Conservation (phyloP, 2,113 vertebrate species). For the Laterallus jamaicensis region DNA sequence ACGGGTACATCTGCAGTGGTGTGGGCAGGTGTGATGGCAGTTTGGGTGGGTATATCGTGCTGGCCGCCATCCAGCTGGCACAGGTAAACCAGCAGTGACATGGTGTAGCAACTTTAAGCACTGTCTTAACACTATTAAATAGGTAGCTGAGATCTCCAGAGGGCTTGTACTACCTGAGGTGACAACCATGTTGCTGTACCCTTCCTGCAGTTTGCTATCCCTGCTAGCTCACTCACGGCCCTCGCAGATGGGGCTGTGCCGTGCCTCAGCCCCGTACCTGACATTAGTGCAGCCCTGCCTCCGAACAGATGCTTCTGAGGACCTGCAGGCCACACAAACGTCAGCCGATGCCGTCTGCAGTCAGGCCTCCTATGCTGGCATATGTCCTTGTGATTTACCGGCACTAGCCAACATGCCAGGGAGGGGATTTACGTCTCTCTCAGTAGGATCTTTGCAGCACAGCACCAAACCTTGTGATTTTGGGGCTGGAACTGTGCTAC, state of each 20-base stretch:
- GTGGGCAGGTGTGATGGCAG: constrained; percentile 38
- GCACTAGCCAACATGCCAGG: fast-evolving
- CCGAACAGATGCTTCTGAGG: constrained; percentile 3
- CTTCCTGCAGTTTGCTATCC: constrained; percentile 3
- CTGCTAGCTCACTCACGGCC: neutral
- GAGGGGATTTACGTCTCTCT: neutral
- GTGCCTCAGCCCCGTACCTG: neutral
- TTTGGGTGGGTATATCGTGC: neutral
- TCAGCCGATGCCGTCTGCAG: neutral
- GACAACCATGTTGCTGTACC: neutral
- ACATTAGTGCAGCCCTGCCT: neutral
- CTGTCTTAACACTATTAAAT: constrained; percentile 43
- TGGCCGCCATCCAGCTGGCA: constrained; percentile 52
- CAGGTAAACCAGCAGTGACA: constrained; percentile 42
- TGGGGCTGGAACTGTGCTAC: neutral
- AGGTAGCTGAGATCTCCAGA: neutral
- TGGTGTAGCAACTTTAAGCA: neutral
- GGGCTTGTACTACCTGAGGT: constrained; percentile 20
- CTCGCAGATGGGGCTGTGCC: neutral
- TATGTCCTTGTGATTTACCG: neutral
- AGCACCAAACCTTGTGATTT: neutral
- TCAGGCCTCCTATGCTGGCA: neutral
- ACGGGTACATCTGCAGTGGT: neutral
- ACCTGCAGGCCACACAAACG: neutral
- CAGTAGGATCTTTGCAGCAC: neutral